Evolutionary conservation across 2,888 invertebrate genomes (phyloP).

Genomic region (Yponomeuta cagnagella): DNA sequence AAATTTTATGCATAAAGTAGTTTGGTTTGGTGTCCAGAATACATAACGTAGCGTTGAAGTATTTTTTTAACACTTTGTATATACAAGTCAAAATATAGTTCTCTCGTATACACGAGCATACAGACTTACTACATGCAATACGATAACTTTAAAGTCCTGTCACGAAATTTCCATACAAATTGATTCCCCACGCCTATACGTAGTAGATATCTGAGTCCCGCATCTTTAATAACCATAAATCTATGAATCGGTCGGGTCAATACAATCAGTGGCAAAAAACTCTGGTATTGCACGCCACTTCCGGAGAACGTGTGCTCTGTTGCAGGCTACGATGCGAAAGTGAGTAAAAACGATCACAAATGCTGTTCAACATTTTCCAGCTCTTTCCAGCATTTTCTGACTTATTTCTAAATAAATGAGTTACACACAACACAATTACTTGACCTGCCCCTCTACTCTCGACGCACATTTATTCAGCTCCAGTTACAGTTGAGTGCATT

Average conservation of each 20-base stretch:
- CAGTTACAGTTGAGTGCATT: too few species aligned
- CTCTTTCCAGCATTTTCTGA: too few species aligned
- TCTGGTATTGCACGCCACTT: neutral
- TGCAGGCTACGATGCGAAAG: neutral
- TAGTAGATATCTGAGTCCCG: slow-evolving; percentile 48
- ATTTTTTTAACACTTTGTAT: too few species aligned
- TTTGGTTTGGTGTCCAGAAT: too few species aligned
- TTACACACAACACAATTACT: too few species aligned
- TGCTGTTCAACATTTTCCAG: too few species aligned
- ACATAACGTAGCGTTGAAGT: too few species aligned
- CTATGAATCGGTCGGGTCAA: slow-evolving; percentile 54
- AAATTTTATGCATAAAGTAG: too few species aligned
- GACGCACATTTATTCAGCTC: too few species aligned
- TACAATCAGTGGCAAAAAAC: slow-evolving; percentile 36
- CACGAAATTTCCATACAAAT: slow-evolving; percentile 63
- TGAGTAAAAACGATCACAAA: too few species aligned
- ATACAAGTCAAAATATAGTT: neutral
- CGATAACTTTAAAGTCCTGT: neutral
- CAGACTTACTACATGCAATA: neutral
- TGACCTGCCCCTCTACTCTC: too few species aligned
- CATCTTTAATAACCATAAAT: slow-evolving; percentile 74
- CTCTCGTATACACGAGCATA: neutral
- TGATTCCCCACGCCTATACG: slow-evolving; percentile 52
- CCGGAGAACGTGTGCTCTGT: neutral
- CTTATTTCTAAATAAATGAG: too few species aligned